Evolutionary conservation across 2,888 invertebrate genomes (phyloP), one percentile per base, ranked within the genome.

Genomic region (Oscheius sp.): DNA sequence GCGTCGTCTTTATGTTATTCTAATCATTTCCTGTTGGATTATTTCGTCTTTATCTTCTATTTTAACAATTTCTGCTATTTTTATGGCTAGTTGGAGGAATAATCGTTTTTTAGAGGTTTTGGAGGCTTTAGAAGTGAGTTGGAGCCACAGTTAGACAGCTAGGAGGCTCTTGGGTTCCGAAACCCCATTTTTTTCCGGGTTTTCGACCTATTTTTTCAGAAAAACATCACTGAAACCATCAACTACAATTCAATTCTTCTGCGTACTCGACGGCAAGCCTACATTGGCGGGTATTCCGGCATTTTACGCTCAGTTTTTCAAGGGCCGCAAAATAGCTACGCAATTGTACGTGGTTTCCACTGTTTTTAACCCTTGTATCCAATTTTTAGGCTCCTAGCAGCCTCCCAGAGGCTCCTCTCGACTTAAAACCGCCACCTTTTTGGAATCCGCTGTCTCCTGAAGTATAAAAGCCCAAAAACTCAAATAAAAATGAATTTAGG

Each of bases 371-470:
- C 9, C 53, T 45, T 45, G 16, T 12, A 45, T 45, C 9, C 16
- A 5, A 49, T 55, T 58, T 58, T 7, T 13, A 61, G 61, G n/a
- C 61, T 18, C 61, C 61, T 21, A 21, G n/a, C 41, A 43, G 61
- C 13, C 61, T 61, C 18, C 61, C 61, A n/a, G 41, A 61, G 21
- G 61, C 61, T 16, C 61, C 61, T 6, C 6, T 61, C 7, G 61
- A 61, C 25, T 18, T 61, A 9, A 61, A 45, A 18, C 61, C 61
- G n/a, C 61, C 61, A 6, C 61, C 61, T 21, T 61, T 61, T 18
- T n/a, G 35, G n/a, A 45, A 6, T 55, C 55, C 55, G 13, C 13
- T 58, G 9, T 13, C 27, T 5, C 29, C 53, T 2, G 53, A 23
- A 53, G 21, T 12, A 12, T 53, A 2, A 12, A 53, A 18, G 3